phyloP scores from a whole-genome alignment of 2,797 vertebrate genomes.

The Phalanger gymnotis region DNA sequence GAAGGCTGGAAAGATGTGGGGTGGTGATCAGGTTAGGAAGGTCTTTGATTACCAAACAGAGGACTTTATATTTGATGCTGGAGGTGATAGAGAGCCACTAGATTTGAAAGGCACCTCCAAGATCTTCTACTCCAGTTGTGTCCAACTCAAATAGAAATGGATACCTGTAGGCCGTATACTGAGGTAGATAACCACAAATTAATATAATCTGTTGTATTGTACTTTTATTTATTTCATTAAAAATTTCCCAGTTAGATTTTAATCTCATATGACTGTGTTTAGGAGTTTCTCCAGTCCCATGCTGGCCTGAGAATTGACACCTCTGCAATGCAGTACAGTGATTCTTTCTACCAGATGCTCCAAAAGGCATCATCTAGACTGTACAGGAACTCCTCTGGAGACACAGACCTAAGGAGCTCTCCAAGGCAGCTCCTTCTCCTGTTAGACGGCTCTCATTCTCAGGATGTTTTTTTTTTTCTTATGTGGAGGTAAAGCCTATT shows the following conservation, averaged over 20 bases:
- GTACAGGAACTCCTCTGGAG: background rate
- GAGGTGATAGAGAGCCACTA: background rate
- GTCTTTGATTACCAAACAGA: background rate
- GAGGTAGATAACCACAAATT: too few species aligned
- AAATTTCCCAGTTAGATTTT: background rate
- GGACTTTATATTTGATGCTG: background rate
- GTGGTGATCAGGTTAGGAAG: background rate
- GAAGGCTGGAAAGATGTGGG: background rate
- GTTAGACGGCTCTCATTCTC: background rate
- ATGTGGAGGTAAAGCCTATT: background rate
- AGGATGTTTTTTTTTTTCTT: background rate
- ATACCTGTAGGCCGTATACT: background rate
- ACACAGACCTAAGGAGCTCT: background rate
- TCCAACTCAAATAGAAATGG: background rate
- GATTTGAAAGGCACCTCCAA: background rate
- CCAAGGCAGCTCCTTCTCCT: background rate
- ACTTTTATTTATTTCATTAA: background rate
- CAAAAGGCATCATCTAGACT: background rate
- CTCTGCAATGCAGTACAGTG: background rate
- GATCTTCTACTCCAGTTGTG: background rate
- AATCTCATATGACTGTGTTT: background rate
- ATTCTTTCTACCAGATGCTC: background rate
- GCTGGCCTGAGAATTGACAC: background rate
- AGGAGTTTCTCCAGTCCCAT: background rate
- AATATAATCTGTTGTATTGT: too few species aligned